Evolutionary conservation across 2,888 invertebrate species (phyloP), one percentile per base, ranked within the genome.

Genomic region (Clunio marinus): DNA sequence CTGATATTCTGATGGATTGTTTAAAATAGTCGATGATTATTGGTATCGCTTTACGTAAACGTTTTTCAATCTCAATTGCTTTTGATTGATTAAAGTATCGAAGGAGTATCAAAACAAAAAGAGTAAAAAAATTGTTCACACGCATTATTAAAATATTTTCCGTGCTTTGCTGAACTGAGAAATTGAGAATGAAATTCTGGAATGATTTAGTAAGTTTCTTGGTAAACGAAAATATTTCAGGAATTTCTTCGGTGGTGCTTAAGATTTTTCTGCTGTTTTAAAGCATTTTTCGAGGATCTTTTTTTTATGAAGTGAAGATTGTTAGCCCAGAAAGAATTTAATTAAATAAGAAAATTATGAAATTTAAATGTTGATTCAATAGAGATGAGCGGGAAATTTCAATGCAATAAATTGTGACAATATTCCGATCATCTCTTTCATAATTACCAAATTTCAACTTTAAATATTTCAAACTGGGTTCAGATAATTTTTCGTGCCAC

Each of bases 51-150:
- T n/a, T 27, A 24, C 22, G 57, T 55, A 22, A 24, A 22, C 25
- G 27, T 27, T 58, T 25, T 55, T 8, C 20, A 15, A 24, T 13
- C 27, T 58, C 28, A n/a, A 27, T 25, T 27, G 27, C 60, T 37
- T 41, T 58, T 60, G 60, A 60, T 60, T 60, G 60, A 60, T 60
- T 60, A 60, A 60, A 60, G 37, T 60, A 60, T 60, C 60, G 60
- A 60, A 1, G 22, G 22, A 15, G 15, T 8, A n/a, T n/a, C n/a
- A n/a, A 24, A 59, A 10, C 15, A 59, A 15, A 32, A 59, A 20
- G 27, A 58, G 27, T 25, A 58, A 25, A 24, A 32, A 24, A n/a
- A 25, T 58, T 58, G 24, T 60, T 60, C 60, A 60, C 60, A 60
- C 60, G 60, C 60, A 60, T 58, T 27, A 20, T 20, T 20, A 15